A percentile compares a stretch with the other conserved stretches of the same genome.
Conservation (phyloP, 2,113 vertebrate species). For the Tympanuchus pallidicinctus region DNA sequence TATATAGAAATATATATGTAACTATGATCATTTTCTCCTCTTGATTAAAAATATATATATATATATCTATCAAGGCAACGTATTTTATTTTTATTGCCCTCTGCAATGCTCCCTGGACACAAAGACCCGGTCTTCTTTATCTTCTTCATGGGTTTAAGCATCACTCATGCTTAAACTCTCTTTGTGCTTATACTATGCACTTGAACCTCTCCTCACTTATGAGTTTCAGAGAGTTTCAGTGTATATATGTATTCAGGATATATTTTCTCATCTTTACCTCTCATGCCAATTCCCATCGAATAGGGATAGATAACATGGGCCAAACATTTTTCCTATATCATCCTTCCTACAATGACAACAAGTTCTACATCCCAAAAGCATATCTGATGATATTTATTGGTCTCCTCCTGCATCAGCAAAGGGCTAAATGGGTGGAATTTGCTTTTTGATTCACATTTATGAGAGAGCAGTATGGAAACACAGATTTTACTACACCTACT, state of each 20-base stretch:
- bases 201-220: not conserved
- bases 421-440: not conserved
- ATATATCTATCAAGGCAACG: not conserved
- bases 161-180: not conserved
- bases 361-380: not conserved
- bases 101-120: not conserved
- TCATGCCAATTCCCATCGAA: not conserved
- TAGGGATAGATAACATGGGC: not conserved
- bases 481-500: accelerated
- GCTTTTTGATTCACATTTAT: not conserved
- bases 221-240: not conserved
- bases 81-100: not conserved
- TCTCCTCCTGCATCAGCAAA: not conserved
- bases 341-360: not conserved
- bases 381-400: too few relatives aligned
- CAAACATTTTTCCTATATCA: not conserved
- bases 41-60: not conserved
- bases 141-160: not conserved
- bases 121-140: not conserved
- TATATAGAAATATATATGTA: not conserved
- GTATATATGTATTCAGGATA: not conserved
- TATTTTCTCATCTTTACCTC: not conserved
- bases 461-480: not conserved
- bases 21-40: not conserved
- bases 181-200: not conserved